A percentile compares a stretch with the other conserved stretches of the same genome.
These are phyloP conservation scores for Proteles cristata DNA, from an alignment of 2,113 vertebrate species.

Conservation along the genomic window DNA sequence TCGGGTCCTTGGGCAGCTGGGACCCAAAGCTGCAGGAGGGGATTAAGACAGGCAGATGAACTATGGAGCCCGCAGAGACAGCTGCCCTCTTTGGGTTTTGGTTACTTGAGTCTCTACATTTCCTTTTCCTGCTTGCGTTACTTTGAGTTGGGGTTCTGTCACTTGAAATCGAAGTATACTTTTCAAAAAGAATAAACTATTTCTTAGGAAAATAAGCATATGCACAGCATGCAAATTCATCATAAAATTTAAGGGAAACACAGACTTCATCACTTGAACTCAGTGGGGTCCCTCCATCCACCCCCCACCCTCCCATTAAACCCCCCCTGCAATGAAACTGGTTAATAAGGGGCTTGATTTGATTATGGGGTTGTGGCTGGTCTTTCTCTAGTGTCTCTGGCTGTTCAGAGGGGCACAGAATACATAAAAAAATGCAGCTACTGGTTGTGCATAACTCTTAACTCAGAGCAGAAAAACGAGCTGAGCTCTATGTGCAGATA, in stretches of 20 bases:
- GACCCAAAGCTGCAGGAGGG: background rate
- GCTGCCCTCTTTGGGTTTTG: background rate
- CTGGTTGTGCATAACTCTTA: background rate
- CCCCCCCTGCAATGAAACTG: background rate
- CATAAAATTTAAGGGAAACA: background rate
- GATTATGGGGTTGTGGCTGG: background rate
- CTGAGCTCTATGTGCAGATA: background rate
- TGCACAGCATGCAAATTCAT: background rate
- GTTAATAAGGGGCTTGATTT: background rate
- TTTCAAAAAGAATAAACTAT: background rate
- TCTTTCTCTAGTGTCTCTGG: background rate
- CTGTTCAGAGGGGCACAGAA: background rate
- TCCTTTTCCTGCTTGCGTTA: background rate
- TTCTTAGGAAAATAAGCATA: constrained; percentile 13
- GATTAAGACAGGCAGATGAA: background rate
- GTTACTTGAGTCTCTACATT: background rate
- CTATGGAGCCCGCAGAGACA: background rate
- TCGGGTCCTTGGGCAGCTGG: background rate
- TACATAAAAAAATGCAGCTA: background rate
- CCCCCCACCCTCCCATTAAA: background rate
- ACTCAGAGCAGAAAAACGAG: background rate
- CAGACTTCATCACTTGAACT: background rate
- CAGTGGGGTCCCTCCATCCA: background rate
- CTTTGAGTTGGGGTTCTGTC: background rate
- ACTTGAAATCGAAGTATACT: background rate